These are phyloP conservation scores for Dolichopus griseipennis DNA, from an alignment of 2,888 invertebrate genomes.

Conservation along the genomic window DNA sequence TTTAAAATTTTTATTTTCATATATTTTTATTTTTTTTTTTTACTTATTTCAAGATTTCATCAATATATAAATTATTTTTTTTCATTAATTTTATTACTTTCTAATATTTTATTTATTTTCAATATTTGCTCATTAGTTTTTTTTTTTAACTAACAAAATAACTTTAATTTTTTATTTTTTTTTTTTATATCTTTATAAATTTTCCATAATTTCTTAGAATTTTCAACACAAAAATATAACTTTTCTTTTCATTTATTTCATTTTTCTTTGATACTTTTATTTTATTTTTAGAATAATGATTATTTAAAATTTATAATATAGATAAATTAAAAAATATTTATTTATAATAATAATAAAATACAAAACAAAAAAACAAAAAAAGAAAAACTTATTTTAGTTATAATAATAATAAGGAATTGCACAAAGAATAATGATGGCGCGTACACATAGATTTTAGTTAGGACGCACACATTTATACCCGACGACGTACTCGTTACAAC, in stretches of 20 bases:
- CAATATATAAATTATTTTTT: too few species aligned
- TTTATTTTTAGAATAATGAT: too few species aligned
- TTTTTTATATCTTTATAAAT: too few species aligned
- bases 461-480: constrained; percentile 39
- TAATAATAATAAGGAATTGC: constrained; percentile 3
- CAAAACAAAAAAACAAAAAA: background rate
- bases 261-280: background rate
- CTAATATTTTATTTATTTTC: too few species aligned
- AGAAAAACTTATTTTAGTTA: background rate
- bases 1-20: too few species aligned
- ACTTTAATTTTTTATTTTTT: too few species aligned
- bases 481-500: constrained; percentile 45
- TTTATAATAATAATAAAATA: background rate
- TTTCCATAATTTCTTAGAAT: too few species aligned
- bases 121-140: too few species aligned
- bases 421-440: constrained; percentile 22
- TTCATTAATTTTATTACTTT: too few species aligned
- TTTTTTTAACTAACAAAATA: too few species aligned
- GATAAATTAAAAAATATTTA: background rate
- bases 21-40: too few species aligned
- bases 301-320: background rate
- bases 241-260: background rate
- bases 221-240: background rate
- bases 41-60: too few species aligned
- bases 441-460: constrained; percentile 23